phyloP scores from a whole-genome alignment of 2,888 invertebrate species.

The Mythimna impura region DNA sequence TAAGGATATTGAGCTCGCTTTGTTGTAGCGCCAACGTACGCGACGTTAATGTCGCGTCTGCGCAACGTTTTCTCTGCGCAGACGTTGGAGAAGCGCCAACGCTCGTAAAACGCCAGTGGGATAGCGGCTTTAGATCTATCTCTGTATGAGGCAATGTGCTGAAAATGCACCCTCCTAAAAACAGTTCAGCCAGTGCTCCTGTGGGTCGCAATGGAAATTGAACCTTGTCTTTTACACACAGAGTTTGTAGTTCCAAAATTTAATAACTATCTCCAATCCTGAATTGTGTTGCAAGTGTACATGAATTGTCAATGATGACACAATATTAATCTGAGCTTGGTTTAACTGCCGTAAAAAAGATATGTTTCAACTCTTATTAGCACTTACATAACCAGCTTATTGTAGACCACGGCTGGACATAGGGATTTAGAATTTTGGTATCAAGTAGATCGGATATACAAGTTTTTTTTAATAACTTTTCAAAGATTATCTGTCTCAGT shows the following conservation, averaged over 20 bases:
- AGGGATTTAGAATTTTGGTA: neutral
- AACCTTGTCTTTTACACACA: neutral
- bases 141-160: no score
- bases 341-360: neutral
- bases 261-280: neutral
- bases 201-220: neutral
- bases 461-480: neutral
- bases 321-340: neutral
- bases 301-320: neutral
- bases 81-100: no score
- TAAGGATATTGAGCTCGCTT: no score
- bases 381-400: neutral
- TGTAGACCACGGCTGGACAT: slow-evolving; percentile 2
- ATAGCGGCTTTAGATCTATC: no score
- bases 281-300: neutral
- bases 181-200: no score
- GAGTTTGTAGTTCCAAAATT: neutral
- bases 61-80: no score
- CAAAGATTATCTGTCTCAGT: neutral
- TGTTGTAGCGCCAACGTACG: no score
- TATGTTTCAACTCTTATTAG: neutral
- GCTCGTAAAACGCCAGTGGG: no score
- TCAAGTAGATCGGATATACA: neutral
- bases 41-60: no score
- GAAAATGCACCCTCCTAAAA: no score